Evolutionary conservation across 2,888 invertebrate species (phyloP), one percentile per base, ranked within the genome.

Genomic region (Chydorus sphaericus): DNA sequence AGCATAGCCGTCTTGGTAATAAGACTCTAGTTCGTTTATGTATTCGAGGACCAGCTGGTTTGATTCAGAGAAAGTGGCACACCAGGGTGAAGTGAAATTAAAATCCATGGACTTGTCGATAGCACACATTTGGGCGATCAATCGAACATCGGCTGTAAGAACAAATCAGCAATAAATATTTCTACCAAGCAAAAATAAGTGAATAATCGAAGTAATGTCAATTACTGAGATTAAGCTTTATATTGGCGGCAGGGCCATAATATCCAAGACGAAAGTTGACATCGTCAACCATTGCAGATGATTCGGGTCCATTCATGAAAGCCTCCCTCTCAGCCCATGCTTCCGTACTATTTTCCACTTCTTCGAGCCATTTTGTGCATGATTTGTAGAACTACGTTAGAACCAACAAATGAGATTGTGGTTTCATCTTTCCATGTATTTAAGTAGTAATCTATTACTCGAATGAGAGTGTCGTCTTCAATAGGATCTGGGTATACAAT

Each of bases 1-100:
- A 2, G 69, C 71, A 63, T 67, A 68, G 1, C 67, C 66, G 60
- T 69, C 69, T 57, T 66, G 67, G 65, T 69, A 70, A 59, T 69
- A 71, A 61, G 68, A 67, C 64, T 70, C 67, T 20, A 71, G 58
- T 59, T 71, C 71, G 56, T 63, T 63, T 28, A 66, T 62, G 60
- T 69, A 70, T 59, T 71, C 70, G 33, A 71, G 60, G 2, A 66
- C 61, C 58, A 62, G 60, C 48, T 66, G 58, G 33, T 70, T 69
- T 8, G 65, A 63, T 23, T 65, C 60, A 10, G 66, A 63, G 44
- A 71, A 63, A 26, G 69, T 51, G n/a, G 64, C 59, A 59, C 70
- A 69, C 70, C 70, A 70, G 3, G 65, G 63, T 7, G 68, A 68
- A 26, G 33, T 29, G 3, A 37, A 31, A 16, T 14, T 18, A 31